phyloP scores from a whole-genome alignment of 2,797 vertebrate species.

The Darevskia mixta region DNA sequence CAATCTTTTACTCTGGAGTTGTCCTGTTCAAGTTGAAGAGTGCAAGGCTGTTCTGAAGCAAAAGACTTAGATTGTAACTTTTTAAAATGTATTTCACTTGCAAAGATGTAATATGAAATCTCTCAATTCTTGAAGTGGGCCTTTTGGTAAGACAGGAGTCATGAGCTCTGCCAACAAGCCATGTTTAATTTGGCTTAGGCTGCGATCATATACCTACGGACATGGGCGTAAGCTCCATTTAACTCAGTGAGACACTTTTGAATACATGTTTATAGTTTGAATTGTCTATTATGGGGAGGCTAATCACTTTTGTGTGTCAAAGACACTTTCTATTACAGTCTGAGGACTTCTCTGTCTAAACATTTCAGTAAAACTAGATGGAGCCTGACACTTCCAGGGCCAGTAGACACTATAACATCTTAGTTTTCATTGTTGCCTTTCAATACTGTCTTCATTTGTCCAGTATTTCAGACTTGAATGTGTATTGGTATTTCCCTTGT shows the following conservation, averaged over 20 bases:
- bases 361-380: slow-evolving; percentile 41
- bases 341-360: not conserved
- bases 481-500: slow-evolving; percentile 49
- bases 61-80: not conserved
- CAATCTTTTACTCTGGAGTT: not conserved
- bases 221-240: not conserved
- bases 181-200: not conserved
- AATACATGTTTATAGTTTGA: not conserved
- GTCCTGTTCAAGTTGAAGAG: not conserved
- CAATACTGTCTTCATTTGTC: slow-evolving; percentile 61
- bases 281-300: not conserved
- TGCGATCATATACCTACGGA: not conserved
- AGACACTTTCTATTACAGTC: not conserved
- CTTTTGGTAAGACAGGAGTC: not conserved
- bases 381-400: slow-evolving; percentile 46
- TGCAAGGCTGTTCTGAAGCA: not conserved
- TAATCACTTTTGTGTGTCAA: not conserved
- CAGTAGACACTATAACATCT: slow-evolving; percentile 45
- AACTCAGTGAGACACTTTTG: not conserved
- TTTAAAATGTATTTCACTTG: not conserved
- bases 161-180: not conserved
- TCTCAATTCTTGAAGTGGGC: not conserved
- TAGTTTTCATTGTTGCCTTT: slow-evolving; percentile 22
- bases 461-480: slow-evolving; percentile 63
- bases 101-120: not conserved